Evolutionary conservation across 2,888 invertebrate genomes (phyloP).

Genomic region (Parnassius smintheus): DNA sequence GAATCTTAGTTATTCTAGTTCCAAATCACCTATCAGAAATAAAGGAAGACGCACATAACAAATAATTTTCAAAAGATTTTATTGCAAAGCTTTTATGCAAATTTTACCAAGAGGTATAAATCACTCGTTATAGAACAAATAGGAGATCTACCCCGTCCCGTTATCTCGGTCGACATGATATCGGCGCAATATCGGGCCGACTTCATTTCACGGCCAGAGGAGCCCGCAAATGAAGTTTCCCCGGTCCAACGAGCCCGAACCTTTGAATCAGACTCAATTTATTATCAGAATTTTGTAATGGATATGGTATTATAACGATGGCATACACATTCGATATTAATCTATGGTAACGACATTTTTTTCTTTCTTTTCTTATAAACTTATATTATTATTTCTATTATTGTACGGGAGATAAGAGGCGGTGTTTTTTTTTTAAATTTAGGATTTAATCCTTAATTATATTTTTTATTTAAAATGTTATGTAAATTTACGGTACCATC

Average conservation of each 20-base stretch:
- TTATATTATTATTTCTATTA: too few species aligned
- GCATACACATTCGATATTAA: neutral
- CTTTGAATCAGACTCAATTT: constrained; percentile 31
- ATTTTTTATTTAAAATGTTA: too few species aligned
- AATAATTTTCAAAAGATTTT: neutral
- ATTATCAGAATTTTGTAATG: constrained; percentile 32
- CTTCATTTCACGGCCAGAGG: constrained; percentile 81
- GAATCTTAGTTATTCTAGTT: too few species aligned
- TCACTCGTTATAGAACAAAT: constrained; percentile 26
- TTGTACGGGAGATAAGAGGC: too few species aligned
- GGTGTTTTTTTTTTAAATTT: too few species aligned
- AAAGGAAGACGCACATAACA: too few species aligned
- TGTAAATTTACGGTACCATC: too few species aligned
- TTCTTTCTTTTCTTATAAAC: too few species aligned
- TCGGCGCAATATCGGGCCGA: constrained; percentile 59
- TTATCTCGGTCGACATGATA: constrained; percentile 50
- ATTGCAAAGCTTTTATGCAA: constrained; percentile 2
- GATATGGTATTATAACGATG: constrained; percentile 40
- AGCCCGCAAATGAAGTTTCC: constrained; percentile 78
- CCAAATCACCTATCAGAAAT: too few species aligned
- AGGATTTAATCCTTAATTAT: too few species aligned
- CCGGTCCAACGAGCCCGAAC: constrained; percentile 64
- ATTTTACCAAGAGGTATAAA: constrained; percentile 13
- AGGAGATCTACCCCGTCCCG: constrained; percentile 36
- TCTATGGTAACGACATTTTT: too few species aligned